These are phyloP conservation scores for Pogona vitticeps DNA, from an alignment of 2,113 vertebrate species.

Conservation along the genomic window DNA sequence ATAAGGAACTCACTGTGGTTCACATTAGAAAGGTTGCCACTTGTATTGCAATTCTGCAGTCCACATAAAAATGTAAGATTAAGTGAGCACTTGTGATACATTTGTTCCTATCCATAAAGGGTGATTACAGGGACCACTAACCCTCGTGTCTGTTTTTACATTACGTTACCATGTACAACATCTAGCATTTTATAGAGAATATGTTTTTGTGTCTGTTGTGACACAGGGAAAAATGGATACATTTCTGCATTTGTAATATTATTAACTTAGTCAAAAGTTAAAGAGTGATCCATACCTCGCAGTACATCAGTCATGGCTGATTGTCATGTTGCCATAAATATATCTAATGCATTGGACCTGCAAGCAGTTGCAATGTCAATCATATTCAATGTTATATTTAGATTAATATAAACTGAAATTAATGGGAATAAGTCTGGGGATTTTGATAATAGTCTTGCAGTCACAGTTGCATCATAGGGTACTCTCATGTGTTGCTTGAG, in stretches of 20 bases:
- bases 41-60: background rate
- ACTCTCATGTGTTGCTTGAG: background rate
- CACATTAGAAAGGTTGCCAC: too few relatives aligned
- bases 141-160: background rate
- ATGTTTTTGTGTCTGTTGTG: conserved; percentile 9
- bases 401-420: conserved; percentile 14
- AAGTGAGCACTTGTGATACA: background rate
- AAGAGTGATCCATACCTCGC: conserved; percentile 22
- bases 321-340: conserved; percentile 1
- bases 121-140: background rate
- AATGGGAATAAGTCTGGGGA: background rate
- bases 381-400: background rate
- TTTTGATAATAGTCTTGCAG: conserved; percentile 19
- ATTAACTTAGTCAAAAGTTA: conserved; percentile 16
- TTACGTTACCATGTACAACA: rapidly evolving
- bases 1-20: too few relatives aligned
- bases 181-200: conserved; percentile 35
- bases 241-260: conserved; percentile 21
- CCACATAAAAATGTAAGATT: background rate
- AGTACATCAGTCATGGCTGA: conserved; percentile 6
- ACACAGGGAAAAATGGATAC: background rate
- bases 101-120: background rate
- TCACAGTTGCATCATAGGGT: background rate
- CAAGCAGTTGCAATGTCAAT: background rate
- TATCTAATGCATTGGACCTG: background rate